phyloP scores from a whole-genome alignment of 2,113 vertebrate species.

The Sclerurus mexicanus region DNA sequence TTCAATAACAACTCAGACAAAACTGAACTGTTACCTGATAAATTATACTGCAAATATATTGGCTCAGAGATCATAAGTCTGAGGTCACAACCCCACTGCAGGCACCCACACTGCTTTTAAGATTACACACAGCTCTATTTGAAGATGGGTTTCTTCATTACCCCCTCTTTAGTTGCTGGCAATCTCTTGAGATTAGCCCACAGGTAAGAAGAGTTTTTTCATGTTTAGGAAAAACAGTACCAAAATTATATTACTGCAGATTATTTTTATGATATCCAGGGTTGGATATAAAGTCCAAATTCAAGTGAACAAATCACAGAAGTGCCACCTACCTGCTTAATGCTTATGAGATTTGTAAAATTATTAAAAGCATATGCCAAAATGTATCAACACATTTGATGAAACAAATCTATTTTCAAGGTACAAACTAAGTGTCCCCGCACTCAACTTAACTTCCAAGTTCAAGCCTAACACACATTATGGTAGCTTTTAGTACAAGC shows the following conservation, averaged over 20 bases:
- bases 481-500: background rate
- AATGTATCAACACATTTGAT: background rate
- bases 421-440: background rate
- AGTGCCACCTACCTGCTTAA: conserved; percentile 38
- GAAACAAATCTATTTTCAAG: background rate
- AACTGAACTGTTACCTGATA: background rate
- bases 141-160: background rate
- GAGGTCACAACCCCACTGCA: background rate
- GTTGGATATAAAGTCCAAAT: background rate
- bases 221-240: background rate
- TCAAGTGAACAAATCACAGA: background rate
- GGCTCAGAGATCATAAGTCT: background rate
- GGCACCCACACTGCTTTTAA: background rate
- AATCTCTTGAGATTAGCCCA: background rate
- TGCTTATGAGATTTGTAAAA: background rate
- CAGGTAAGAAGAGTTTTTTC: background rate
- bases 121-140: background rate
- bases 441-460: background rate
- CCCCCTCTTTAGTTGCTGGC: background rate
- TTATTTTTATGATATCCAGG: background rate
- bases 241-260: background rate
- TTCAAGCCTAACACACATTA: background rate
- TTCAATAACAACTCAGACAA: background rate
- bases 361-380: background rate
- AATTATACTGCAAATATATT: background rate